These are phyloP conservation scores for Arnoldichthys spilopterus DNA, from an alignment of 2,797 vertebrate species.

Conservation along the genomic window DNA sequence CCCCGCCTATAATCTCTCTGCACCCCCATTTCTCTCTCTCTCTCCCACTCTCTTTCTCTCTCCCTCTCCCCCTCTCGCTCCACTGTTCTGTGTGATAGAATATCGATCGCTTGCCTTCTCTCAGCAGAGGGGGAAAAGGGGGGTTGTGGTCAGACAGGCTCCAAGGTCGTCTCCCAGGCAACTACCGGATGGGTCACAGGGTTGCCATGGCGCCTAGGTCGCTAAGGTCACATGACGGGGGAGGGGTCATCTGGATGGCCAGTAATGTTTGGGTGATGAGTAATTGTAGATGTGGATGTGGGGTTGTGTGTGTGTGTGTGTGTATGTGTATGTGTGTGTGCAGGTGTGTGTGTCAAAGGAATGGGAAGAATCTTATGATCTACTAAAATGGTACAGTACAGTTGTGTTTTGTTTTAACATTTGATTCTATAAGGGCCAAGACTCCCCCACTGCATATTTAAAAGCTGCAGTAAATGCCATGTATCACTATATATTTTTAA, in stretches of 20 bases:
- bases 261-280: constrained; percentile 58
- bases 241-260: constrained; percentile 54
- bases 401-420: background rate
- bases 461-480: background rate
- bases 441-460: background rate
- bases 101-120: constrained; percentile 83
- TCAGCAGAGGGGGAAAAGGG: constrained; percentile 67
- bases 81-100: constrained; percentile 88
- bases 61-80: constrained; percentile 80
- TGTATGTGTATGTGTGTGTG: constrained; percentile 55
- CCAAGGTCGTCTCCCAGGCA: constrained; percentile 85
- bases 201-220: constrained; percentile 83
- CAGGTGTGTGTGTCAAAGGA: constrained; percentile 5
- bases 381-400: background rate
- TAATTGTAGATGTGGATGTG: constrained; percentile 41
- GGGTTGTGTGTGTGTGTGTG: constrained; percentile 36
- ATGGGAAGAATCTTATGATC: constrained; percentile 1
- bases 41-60: constrained; percentile 45
- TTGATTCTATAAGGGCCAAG: background rate
- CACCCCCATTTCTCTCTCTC: constrained; percentile 72
- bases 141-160: constrained; percentile 80
- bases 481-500: background rate
- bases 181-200: constrained; percentile 80
- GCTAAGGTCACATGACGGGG: constrained; percentile 73
- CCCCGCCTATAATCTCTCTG: constrained; percentile 79